A percentile compares a stretch with the other conserved stretches of the same genome.
phyloP scores from a whole-genome alignment of 2,888 invertebrate species.

The Melanotus villosus region DNA sequence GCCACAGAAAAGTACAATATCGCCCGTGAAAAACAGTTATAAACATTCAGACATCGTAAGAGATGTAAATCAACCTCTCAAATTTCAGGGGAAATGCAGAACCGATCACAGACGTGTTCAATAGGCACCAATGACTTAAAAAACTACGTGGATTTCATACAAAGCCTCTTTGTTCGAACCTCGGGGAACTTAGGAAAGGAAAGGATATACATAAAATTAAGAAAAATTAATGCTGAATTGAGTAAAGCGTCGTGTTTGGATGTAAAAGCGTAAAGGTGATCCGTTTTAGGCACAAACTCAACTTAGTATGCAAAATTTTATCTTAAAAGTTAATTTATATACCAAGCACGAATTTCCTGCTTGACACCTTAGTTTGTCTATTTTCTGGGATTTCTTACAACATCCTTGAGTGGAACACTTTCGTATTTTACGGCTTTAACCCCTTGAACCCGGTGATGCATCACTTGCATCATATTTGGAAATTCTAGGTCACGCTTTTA shows the following conservation, averaged over 20 bases:
- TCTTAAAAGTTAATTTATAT: slow-evolving; percentile 1
- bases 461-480: too few relatives aligned
- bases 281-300: background rate
- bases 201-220: too few relatives aligned
- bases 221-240: too few relatives aligned
- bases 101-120: slow-evolving; percentile 24
- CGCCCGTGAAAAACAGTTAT: slow-evolving; percentile 26
- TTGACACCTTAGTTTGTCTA: slow-evolving; percentile 1
- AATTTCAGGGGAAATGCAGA: slow-evolving; percentile 27
- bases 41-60: slow-evolving; percentile 34
- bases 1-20: background rate
- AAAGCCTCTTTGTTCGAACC: too few relatives aligned
- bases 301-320: background rate
- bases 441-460: too few relatives aligned
- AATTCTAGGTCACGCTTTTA: too few relatives aligned
- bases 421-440: too few relatives aligned
- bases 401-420: background rate
- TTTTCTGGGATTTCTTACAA: background rate
- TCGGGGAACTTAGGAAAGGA: too few relatives aligned
- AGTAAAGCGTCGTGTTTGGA: too few relatives aligned
- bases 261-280: too few relatives aligned
- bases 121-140: slow-evolving; percentile 4
- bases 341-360: slow-evolving; percentile 16
- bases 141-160: background rate
- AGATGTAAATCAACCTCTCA: slow-evolving; percentile 34